Conservation (phyloP, 92 coral and sea anemone species). For the Paragorgia papillata region DNA sequence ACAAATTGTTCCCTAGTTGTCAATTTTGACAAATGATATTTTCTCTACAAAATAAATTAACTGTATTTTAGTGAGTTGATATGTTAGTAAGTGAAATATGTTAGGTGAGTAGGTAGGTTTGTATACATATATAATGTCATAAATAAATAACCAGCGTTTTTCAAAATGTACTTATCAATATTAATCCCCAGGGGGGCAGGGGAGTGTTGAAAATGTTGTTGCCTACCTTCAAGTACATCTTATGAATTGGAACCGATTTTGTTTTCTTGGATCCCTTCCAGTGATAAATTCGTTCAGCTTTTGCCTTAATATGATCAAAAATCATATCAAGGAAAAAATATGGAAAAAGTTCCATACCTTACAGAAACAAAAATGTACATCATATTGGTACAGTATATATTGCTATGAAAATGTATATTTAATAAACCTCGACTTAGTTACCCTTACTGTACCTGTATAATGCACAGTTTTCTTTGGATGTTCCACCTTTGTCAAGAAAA, state of each 20-base stretch:
- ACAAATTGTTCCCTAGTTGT: conserved; percentile 67
- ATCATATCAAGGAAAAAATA: too few species aligned
- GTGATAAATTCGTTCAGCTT: not conserved
- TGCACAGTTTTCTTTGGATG: not conserved
- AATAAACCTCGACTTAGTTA: too few species aligned
- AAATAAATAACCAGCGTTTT: not conserved
- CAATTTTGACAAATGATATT: conserved; percentile 55
- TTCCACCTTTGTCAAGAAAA: not conserved
- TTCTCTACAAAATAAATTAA: conserved; percentile 36
- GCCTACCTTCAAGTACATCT: conserved; percentile 20
- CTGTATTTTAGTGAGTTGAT: not conserved
- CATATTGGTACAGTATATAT: too few species aligned
- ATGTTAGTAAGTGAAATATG: too few species aligned
- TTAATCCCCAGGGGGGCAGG: too few species aligned
- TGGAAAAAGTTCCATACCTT: too few species aligned
- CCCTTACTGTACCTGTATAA: too few species aligned
- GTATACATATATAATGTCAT: not conserved
- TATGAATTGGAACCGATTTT: not conserved
- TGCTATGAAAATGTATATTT: too few species aligned
- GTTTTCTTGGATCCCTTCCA: not conserved
- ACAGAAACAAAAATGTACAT: not conserved
- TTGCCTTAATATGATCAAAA: too few species aligned
- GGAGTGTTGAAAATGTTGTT: not conserved
- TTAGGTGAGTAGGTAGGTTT: not conserved
- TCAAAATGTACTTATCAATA: not conserved